Conservation (phyloP, 2,113 vertebrate genomes). For the Copsychus sechellarum region DNA sequence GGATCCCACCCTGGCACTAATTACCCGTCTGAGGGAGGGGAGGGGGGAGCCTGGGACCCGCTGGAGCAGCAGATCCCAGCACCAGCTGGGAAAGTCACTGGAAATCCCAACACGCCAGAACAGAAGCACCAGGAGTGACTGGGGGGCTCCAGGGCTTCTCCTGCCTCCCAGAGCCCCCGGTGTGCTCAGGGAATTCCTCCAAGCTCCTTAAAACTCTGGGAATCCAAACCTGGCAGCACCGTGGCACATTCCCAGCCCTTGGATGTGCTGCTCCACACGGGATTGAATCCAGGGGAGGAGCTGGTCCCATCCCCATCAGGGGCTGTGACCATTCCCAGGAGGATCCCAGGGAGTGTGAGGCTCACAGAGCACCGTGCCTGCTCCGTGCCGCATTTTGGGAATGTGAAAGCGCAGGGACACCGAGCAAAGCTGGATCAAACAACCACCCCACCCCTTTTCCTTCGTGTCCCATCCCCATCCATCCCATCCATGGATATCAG, state of each 20-base stretch:
- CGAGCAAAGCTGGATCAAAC: rapidly evolving
- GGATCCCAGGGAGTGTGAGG: rapidly evolving
- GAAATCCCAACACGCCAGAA: background rate
- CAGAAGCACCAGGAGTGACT: rapidly evolving
- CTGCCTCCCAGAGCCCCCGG: background rate
- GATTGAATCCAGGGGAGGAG: background rate
- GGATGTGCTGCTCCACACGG: background rate
- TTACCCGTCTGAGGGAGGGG: background rate
- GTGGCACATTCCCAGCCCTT: rapidly evolving
- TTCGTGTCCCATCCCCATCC: background rate
- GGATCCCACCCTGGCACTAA: background rate
- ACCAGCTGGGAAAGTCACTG: background rate
- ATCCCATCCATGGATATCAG: rapidly evolving
- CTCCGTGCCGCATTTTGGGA: rapidly evolving
- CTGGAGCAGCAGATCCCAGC: rapidly evolving
- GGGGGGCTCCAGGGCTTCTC: background rate
- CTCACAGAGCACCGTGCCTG: rapidly evolving
- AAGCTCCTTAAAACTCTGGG: background rate
- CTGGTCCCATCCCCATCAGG: background rate
- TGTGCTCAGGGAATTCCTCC: background rate
- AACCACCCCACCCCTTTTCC: background rate
- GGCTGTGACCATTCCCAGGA: background rate
- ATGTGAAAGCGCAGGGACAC: too few species aligned
- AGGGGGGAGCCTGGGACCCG: background rate
- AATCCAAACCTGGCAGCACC: rapidly evolving